Conservation (phyloP, 2,888 invertebrate species). For the Amiota mariae region DNA sequence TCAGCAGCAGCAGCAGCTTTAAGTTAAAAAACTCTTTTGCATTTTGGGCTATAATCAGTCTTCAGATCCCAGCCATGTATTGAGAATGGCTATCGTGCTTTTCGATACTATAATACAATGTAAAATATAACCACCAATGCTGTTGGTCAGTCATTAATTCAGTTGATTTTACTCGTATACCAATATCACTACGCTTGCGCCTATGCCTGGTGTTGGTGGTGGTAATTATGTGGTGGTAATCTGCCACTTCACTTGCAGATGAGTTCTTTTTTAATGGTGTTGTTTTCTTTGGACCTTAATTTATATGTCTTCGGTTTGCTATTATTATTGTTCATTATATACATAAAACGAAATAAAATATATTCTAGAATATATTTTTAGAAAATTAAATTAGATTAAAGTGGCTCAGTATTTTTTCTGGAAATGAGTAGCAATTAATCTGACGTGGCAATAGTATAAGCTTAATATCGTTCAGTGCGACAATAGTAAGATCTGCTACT, state of each 20-base stretch:
- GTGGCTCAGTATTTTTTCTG: too few species aligned
- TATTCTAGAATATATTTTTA: too few species aligned
- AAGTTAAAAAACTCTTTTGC: background rate
- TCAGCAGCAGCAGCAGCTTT: too few species aligned
- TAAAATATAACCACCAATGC: constrained; percentile 24
- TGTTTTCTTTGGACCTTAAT: constrained; percentile 26
- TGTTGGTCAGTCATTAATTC: constrained; percentile 15
- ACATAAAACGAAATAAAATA: too few species aligned
- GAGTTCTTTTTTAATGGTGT: constrained; percentile 34
- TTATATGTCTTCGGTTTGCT: constrained; percentile 10
- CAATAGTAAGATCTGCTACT: too few species aligned
- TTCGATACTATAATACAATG: constrained; percentile 13
- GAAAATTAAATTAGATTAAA: too few species aligned
- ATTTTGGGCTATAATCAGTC: constrained; percentile 7
- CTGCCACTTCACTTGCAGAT: constrained; percentile 17
- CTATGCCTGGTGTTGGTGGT: too few species aligned
- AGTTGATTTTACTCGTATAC: background rate
- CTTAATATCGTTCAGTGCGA: too few species aligned
- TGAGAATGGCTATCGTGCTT: constrained; percentile 4
- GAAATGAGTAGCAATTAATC: too few species aligned
- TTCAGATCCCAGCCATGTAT: background rate
- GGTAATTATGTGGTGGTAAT: constrained; percentile 7
- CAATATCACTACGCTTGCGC: background rate
- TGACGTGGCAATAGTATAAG: too few species aligned
- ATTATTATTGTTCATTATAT: background rate